Conservation (phyloP, 92 coral and sea anemone species). For the Porites lobata region DNA sequence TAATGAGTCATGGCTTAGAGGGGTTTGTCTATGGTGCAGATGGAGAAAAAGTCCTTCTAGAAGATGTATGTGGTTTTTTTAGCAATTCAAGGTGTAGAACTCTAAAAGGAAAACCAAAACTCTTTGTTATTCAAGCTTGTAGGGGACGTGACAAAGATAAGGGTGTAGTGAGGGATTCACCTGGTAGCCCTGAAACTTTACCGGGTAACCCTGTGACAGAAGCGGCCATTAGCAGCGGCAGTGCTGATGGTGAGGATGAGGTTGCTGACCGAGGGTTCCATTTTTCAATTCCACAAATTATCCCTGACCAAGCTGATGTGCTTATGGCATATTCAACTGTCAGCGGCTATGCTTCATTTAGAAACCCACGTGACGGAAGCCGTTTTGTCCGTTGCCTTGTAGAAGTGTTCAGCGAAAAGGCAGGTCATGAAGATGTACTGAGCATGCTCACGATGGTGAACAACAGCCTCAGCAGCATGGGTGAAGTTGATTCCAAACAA, state of each 20-base stretch:
- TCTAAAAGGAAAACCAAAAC: constrained; percentile 83
- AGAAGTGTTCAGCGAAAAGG: constrained; percentile 66
- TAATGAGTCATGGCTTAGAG: constrained; percentile 92
- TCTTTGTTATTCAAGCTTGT: constrained; percentile 91
- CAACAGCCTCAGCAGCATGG: constrained; percentile 49
- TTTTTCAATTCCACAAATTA: constrained; percentile 1
- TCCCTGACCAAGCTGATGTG: constrained; percentile 81
- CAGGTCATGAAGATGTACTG: constrained; percentile 76
- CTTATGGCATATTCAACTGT: constrained; percentile 82
- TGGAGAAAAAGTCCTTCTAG: constrained; percentile 53
- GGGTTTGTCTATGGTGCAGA: constrained; percentile 71
- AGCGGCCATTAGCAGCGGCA: background rate
- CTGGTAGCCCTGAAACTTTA: background rate
- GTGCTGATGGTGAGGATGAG: background rate
- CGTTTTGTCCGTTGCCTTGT: constrained; percentile 79
- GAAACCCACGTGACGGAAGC: constrained; percentile 71
- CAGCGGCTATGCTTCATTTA: constrained; percentile 72
- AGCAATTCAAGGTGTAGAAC: constrained; percentile 63
- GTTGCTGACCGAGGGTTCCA: background rate
- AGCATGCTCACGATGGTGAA: constrained; percentile 90
- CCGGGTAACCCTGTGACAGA: background rate
- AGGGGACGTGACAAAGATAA: constrained; percentile 67
- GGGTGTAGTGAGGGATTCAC: constrained; percentile 58
- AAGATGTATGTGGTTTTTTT: constrained; percentile 38
- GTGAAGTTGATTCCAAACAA: constrained; percentile 69